phyloP scores from a whole-genome alignment of 2,113 vertebrate genomes.

The Aegotheles bennettii region DNA sequence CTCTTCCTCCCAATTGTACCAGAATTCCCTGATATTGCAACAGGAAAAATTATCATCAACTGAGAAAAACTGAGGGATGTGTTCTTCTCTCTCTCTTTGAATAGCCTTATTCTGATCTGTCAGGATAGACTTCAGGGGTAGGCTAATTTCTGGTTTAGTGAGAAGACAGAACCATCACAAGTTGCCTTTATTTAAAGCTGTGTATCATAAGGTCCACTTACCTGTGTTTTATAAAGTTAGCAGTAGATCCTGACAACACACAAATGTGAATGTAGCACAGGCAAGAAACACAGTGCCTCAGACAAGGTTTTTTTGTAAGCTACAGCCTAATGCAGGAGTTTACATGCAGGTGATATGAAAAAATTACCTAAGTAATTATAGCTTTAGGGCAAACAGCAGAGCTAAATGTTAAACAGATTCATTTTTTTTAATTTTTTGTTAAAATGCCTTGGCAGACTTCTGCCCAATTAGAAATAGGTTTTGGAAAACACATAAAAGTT shows the following conservation, averaged over 20 bases:
- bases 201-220: not conserved
- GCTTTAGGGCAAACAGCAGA: not conserved
- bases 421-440: not conserved
- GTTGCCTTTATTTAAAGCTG: not conserved
- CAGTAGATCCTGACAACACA: not conserved
- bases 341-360: not conserved
- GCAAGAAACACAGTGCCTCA: not conserved
- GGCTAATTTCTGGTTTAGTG: not conserved
- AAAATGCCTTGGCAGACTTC: not conserved
- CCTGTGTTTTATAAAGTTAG: not conserved
- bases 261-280: not conserved
- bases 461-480: not conserved
- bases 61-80: not conserved
- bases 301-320: not conserved
- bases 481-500: not conserved
- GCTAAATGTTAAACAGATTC: not conserved
- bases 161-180: not conserved
- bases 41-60: not conserved
- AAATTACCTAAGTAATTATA: not conserved
- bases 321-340: not conserved
- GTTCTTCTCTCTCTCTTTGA: not conserved
- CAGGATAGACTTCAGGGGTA: not conserved
- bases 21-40: not conserved
- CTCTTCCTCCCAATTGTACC: not conserved
- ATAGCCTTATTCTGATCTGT: not conserved